Evolutionary conservation across 2,888 invertebrate species (phyloP).

Genomic region (Mythimna lalbum): DNA sequence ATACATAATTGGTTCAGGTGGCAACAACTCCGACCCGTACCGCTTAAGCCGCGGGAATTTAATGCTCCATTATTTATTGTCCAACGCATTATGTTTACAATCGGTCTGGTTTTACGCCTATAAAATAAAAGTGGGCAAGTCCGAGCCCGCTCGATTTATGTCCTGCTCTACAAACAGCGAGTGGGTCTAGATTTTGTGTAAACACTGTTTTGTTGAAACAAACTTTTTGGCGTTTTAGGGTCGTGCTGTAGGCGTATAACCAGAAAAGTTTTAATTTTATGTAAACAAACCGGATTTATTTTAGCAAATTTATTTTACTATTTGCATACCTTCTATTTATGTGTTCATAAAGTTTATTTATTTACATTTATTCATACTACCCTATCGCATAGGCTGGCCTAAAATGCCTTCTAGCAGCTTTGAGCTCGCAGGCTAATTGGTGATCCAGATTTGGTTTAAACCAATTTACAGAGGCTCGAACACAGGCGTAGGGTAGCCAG

Average conservation of each 20-base stretch:
- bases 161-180: conserved; percentile 10
- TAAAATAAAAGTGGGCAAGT: conserved; percentile 58
- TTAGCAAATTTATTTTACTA: no score
- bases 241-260: not conserved
- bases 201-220: not conserved
- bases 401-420: no score
- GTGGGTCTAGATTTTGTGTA: conserved; percentile 29
- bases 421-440: no score
- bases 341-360: no score
- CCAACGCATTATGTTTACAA: conserved; percentile 63
- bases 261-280: no score
- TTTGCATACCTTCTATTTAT: no score
- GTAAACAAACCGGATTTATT: no score
- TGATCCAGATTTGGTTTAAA: no score
- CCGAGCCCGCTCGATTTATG: conserved; percentile 35
- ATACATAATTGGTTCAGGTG: conserved; percentile 80
- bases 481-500: no score
- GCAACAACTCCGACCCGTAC: conserved; percentile 74
- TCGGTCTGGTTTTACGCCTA: conserved; percentile 53
- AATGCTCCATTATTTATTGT: conserved; percentile 70
- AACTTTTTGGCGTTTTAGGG: conserved; percentile 2
- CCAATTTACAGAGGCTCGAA: no score
- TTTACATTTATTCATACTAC: no score
- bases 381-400: no score
- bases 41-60: conserved; percentile 64